Conservation (phyloP, 2,113 vertebrate species). For the Corythoichthys haematopterus region DNA sequence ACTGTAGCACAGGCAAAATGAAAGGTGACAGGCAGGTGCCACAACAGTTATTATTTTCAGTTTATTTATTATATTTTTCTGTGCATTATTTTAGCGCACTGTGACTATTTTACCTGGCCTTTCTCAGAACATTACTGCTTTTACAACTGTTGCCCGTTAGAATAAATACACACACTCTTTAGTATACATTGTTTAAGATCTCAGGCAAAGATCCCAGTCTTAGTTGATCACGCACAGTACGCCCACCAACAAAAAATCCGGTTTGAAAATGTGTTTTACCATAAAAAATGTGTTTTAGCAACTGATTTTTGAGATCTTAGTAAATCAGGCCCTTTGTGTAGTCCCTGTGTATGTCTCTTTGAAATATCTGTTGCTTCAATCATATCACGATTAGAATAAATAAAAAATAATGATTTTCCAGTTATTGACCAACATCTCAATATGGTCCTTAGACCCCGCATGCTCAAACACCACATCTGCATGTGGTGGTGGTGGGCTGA, state of each 20-base stretch:
- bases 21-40: too few relatives aligned
- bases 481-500: slow-evolving; percentile 56
- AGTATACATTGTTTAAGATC: not conserved
- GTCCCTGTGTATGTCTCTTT: not conserved
- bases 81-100: too few relatives aligned
- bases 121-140: not conserved
- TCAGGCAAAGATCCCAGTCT: not conserved
- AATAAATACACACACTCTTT: not conserved
- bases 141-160: not conserved
- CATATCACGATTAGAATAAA: not conserved
- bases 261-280: not conserved
- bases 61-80: too few relatives aligned
- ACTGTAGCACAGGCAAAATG: too few relatives aligned
- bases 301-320: not conserved
- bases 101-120: too few relatives aligned
- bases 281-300: not conserved
- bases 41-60: too few relatives aligned
- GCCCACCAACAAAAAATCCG: slow-evolving; percentile 12
- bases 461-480: slow-evolving; percentile 20
- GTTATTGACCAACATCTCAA: not conserved
- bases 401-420: not conserved
- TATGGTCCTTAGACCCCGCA: not conserved
- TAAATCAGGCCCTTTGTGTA: not conserved
- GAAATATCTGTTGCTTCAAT: not conserved
- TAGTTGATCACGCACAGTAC: not conserved